Evolutionary conservation across 2,113 vertebrate species (phyloP), one percentile per base, ranked within the genome.

Genomic region (Pavo muticus): DNA sequence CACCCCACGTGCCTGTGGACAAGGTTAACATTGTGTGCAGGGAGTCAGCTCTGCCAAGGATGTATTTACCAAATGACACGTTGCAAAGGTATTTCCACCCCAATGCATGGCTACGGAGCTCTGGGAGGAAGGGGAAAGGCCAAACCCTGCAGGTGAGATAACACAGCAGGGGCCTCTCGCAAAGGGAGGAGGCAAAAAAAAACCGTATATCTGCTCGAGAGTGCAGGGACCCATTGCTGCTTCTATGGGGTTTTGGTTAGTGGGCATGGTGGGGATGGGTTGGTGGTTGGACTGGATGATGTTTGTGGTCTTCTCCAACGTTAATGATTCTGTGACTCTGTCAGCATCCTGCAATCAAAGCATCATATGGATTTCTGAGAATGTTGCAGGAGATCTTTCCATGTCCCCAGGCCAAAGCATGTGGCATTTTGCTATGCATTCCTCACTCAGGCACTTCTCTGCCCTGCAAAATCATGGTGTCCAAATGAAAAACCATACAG

Each of bases 51-150:
- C 92, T 93, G 96, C 91, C 96, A 93, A 75, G 61, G 88, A 47
- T 12, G 61, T 92, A 14, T 96, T 96, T 96, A 91, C 69, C 60
- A 94, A 96, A 60, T 96, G 95, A 94, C 92, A 91, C 2, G 11
- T 94, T 72, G 40, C 60, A 86, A 68, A 88, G 85, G 85, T 72
- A 93, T 95, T 94, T 93, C 86, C 90, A 93, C 54, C 68, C 77
- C 0, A 54, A 1, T 44, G 90, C 73, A 56, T 0, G 27, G 70
- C 69, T 60, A 61, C 1, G 16, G 75, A 86, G 76, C 85, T 84
- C 52, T 0, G 10, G 89, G 64, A 94, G 87, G 83, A 92, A 94
- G 84, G 91, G 54, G 76, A 85, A 91, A 48, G 87, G 87, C 82
- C 89, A 89, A 91, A 84, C 77, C 74, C 84, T 84, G 78, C 65